These are phyloP conservation scores for Calameuta filiformis DNA, from an alignment of 2,888 invertebrate genomes.

Conservation along the genomic window DNA sequence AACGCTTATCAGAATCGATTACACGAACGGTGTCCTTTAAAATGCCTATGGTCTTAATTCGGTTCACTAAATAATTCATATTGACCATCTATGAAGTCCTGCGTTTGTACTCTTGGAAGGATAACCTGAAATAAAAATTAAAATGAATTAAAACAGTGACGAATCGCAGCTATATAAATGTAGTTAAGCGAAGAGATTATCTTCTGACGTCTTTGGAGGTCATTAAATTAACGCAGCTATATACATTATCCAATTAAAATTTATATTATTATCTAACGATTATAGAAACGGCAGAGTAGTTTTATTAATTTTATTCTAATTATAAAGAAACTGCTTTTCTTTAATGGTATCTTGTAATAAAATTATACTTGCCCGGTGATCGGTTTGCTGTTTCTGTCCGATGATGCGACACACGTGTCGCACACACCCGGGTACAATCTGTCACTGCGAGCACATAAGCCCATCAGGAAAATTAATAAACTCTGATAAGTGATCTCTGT, in stretches of 20 bases:
- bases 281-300: neutral
- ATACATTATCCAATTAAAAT: neutral
- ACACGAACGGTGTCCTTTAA: neutral
- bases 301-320: neutral
- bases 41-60: neutral
- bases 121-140: neutral
- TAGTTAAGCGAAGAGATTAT: too few relatives aligned
- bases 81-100: neutral
- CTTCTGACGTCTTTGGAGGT: too few relatives aligned
- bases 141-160: neutral
- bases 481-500: slow-evolving; percentile 11
- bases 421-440: slow-evolving; percentile 11
- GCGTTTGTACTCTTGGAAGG: neutral
- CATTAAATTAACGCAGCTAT: neutral
- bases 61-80: neutral
- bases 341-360: neutral
- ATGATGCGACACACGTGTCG: neutral
- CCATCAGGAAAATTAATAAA: slow-evolving; percentile 13
- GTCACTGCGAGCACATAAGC: neutral
- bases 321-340: neutral
- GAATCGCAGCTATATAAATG: neutral
- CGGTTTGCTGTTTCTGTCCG: neutral
- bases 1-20: neutral
- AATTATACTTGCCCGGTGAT: neutral
- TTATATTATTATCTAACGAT: neutral